Evolutionary conservation across 2,888 invertebrate genomes (phyloP), one percentile per base, ranked within the genome.

Genomic region (Desoria tigrina): DNA sequence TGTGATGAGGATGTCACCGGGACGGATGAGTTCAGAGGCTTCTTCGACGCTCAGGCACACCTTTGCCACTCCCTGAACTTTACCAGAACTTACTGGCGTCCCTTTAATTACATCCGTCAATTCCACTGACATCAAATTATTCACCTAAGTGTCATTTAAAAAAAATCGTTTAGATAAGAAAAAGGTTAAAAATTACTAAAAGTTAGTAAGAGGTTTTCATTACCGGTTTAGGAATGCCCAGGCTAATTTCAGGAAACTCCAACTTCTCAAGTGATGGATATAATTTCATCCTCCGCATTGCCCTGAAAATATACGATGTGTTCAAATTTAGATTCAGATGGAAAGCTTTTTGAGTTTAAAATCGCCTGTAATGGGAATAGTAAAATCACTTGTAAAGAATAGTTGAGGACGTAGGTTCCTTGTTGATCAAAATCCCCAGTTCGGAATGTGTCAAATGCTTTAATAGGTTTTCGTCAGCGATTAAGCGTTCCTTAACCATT

Each of bases 1-100:
- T 0, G 91, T 90, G 72, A 92, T 86, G 72, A 92, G 81, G 69
- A 92, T 84, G 77, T 92, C 92, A 1, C 89, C 89, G 71, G 81
- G 66, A 7, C 62, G 26, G n/a, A 74, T 55, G 23, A 56, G 37
- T 18, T 66, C 58, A 0, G 72, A 66, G 6, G 76, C 74, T 45
- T 74, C 72, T 50, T 70, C 68, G 14, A 73, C 68, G 37, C 56
- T 73, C 32, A 64, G 39, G 58, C 76, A 76, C 39, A 77, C 77
- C 65, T 73, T 71, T 1, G 64, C 73, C 26, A 54, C 66, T 55
- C 76, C 75, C 42, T 66, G 65, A 11, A 72, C 66, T 50, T 68
- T 68, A 32, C 73, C 75, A 42, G 67, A 57, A 23, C 74, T 74
- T 7, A 74, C 75, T n/a, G 75, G 74, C 26, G 74, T 76, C 0